Evolutionary conservation across 2,113 vertebrate species (phyloP), one percentile per base, ranked within the genome.

Genomic region (Azemiops feae): DNA sequence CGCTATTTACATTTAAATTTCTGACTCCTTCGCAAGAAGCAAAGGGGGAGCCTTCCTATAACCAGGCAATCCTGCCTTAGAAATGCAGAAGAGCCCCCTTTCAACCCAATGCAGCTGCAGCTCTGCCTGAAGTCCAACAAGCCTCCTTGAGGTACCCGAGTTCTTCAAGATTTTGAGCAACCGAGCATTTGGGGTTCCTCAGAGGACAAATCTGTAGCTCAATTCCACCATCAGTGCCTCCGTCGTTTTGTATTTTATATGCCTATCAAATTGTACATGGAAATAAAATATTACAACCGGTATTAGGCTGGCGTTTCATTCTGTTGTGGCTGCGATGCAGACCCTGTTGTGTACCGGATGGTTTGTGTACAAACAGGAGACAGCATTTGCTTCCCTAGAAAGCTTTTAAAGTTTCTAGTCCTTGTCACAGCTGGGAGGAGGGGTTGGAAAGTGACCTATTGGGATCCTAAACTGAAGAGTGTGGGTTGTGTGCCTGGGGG

Each of bases 191-290:
- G 93, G 88, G 92, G 57, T 94, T 87, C 94, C 89, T 93, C 92
- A 54, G 88, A 91, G 91, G 89, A 93, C 52, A 94, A 91, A 91
- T 45, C 94, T 91, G 88, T 92, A 54, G 95, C 81, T 95, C 94
- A 81, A 8, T 52, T 93, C 87, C 96, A 94, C 89, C 85, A 94
- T 87, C 94, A 92, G 87, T 95, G 89, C 92, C 95, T 97, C 96
- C 94, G 95, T 93, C 95, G 93, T 94, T 97, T 92, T 97, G 91
- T 96, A 94, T 93, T 98, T 92, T 97, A 93, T 97, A 96, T 96
- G 94, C 94, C 95, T 39, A 43, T 22, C 94, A 93, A 95, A 95
- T 57, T 97, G 95, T 97, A 60, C 88, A 58, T 96, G 94, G 95
- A 96, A 97, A 98, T 97, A 97, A 97, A 10, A 97, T 85, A 87